Conservation (phyloP, 2,113 vertebrate genomes). For the Bos indicus region DNA sequence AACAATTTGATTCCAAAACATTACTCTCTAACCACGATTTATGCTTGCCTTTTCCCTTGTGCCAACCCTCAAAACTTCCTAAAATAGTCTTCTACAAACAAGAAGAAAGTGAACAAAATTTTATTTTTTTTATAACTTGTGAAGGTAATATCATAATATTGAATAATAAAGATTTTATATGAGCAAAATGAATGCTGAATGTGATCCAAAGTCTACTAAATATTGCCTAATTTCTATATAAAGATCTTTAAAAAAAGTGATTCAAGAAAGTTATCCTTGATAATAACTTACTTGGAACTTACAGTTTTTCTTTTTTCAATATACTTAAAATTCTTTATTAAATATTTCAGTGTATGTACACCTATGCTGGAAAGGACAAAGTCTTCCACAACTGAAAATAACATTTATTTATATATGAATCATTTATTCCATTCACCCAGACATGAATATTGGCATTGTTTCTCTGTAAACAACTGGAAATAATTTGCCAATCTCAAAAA, state of each 20-base stretch:
- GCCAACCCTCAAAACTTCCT: background rate
- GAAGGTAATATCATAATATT: background rate
- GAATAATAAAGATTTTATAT: background rate
- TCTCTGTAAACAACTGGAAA: constrained; percentile 46
- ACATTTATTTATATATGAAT: background rate
- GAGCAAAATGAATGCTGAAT: background rate
- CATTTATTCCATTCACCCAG: background rate
- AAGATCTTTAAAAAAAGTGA: background rate
- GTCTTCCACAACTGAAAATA: background rate
- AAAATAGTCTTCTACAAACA: background rate
- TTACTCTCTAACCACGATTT: background rate
- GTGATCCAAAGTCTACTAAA: background rate
- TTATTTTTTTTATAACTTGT: background rate
- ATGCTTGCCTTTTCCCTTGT: background rate
- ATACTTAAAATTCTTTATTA: background rate
- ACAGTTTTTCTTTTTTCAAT: background rate
- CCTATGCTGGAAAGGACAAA: background rate
- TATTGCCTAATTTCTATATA: background rate
- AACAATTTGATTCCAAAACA: background rate
- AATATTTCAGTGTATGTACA: background rate
- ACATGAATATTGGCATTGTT: background rate
- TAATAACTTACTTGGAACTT: background rate
- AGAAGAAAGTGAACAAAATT: background rate
- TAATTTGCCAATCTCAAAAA: constrained; percentile 41
- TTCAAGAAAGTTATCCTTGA: background rate